These are phyloP conservation scores for Drosophila santomea DNA, from an alignment of 1,140 invertebrate species.

Conservation along the genomic window DNA sequence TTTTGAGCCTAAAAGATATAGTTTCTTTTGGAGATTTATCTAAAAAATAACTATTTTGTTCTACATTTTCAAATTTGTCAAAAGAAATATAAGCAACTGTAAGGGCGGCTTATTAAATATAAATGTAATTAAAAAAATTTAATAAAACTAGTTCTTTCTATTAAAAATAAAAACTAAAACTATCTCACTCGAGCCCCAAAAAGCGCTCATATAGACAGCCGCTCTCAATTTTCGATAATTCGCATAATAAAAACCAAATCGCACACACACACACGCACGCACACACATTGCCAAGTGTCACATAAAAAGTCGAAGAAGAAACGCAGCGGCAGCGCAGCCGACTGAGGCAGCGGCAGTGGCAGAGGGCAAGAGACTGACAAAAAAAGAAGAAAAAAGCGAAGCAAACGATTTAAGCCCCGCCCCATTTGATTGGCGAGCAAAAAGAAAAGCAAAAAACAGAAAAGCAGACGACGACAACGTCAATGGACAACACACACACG, in stretches of 20 bases:
- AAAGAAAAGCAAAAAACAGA: slow-evolving; percentile 55
- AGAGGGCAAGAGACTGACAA: slow-evolving; percentile 39
- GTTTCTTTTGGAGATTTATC: too few relatives aligned
- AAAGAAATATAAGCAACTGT: too few relatives aligned
- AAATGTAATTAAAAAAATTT: background rate
- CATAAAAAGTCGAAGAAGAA: slow-evolving; percentile 42
- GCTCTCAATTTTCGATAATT: slow-evolving; percentile 81
- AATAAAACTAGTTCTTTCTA: too few relatives aligned
- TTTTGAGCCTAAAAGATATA: too few relatives aligned
- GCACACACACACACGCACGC: slow-evolving; percentile 19
- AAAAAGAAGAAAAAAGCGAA: slow-evolving; percentile 42
- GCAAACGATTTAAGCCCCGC: slow-evolving; percentile 79
- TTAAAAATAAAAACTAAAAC: background rate
- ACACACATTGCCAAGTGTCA: slow-evolving; percentile 65
- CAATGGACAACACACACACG: slow-evolving; percentile 63
- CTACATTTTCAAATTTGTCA: too few relatives aligned
- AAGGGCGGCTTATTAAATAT: too few relatives aligned
- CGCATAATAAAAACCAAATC: slow-evolving; percentile 76
- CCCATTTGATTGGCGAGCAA: slow-evolving; percentile 84
- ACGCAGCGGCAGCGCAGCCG: slow-evolving; percentile 33
- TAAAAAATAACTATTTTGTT: too few relatives aligned
- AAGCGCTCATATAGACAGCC: slow-evolving; percentile 30
- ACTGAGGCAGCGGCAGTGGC: slow-evolving; percentile 23
- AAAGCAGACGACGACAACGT: slow-evolving; percentile 73
- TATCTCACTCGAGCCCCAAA: slow-evolving; percentile 26